Conservation (phyloP, 1,140 invertebrate genomes). For the Lineus longissimus region DNA sequence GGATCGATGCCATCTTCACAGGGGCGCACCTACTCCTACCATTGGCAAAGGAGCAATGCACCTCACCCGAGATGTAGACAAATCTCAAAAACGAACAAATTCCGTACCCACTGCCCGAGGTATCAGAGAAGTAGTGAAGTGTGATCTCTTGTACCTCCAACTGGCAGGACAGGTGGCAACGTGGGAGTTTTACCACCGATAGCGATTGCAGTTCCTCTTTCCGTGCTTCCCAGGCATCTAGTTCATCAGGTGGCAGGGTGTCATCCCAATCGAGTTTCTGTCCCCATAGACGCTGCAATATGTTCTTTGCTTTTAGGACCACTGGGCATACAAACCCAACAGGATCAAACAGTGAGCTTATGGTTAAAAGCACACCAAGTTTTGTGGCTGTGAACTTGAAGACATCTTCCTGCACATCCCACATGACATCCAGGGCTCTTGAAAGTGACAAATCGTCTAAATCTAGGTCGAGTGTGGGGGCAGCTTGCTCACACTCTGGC, state of each 20-base stretch:
- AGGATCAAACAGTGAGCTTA: neutral
- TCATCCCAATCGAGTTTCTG: neutral
- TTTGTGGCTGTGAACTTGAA: neutral
- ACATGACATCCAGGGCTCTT: neutral
- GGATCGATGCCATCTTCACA: neutral
- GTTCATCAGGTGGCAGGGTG: too few relatives aligned
- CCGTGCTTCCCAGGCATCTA: too few relatives aligned
- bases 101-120: constrained; percentile 23
- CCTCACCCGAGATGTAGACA: neutral
- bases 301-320: neutral
- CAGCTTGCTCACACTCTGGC: constrained; percentile 7
- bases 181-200: too few relatives aligned
- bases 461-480: neutral
- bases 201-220: too few relatives aligned
- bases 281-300: neutral
- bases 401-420: neutral
- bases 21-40: constrained; percentile 15
- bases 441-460: neutral
- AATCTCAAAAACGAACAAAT: constrained; percentile 26
- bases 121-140: constrained; percentile 31
- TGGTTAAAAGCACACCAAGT: neutral
- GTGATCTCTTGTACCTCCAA: neutral
- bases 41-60: constrained; percentile 20
- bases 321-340: neutral
- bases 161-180: too few relatives aligned